These are phyloP conservation scores for Sebastes iracundus DNA, from an alignment of 2,797 vertebrate genomes.

Conservation along the genomic window DNA sequence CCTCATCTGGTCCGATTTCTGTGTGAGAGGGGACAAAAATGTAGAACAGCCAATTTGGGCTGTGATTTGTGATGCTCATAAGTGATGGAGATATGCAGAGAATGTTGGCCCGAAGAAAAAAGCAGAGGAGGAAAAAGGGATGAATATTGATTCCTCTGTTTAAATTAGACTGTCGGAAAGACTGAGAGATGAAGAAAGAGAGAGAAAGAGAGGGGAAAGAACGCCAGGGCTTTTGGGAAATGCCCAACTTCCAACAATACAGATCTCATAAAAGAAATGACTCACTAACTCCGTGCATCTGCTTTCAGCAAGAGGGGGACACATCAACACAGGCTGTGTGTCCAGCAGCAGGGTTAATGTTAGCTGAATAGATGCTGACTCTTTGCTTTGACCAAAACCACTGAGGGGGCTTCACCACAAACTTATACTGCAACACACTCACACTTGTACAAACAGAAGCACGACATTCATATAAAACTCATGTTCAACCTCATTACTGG, in stretches of 20 bases:
- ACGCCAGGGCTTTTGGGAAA: constrained; percentile 39
- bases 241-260: constrained; percentile 59
- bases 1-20: constrained; percentile 52
- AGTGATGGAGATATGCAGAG: constrained; percentile 60
- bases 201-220: neutral
- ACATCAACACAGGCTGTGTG: constrained; percentile 45
- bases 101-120: constrained; percentile 56
- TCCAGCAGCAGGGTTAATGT: constrained; percentile 54
- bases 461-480: neutral
- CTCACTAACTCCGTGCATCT: constrained; percentile 56
- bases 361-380: constrained; percentile 43
- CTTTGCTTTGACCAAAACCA: constrained; percentile 41
- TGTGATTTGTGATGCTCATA: constrained; percentile 71
- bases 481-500: constrained; percentile 4
- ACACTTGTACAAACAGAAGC: constrained; percentile 8
- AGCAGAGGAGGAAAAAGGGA: constrained; percentile 33
- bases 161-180: constrained; percentile 60
- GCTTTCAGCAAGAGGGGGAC: constrained; percentile 32
- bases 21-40: constrained; percentile 53
- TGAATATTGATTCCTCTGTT: constrained; percentile 66
- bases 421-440: constrained; percentile 21
- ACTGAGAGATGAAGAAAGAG: constrained; percentile 31
- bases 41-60: constrained; percentile 64
- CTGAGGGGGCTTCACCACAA: constrained; percentile 4
- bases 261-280: constrained; percentile 67